Evolutionary conservation across 2,797 vertebrate species (phyloP).

Genomic region (Mastacembelus armatus): DNA sequence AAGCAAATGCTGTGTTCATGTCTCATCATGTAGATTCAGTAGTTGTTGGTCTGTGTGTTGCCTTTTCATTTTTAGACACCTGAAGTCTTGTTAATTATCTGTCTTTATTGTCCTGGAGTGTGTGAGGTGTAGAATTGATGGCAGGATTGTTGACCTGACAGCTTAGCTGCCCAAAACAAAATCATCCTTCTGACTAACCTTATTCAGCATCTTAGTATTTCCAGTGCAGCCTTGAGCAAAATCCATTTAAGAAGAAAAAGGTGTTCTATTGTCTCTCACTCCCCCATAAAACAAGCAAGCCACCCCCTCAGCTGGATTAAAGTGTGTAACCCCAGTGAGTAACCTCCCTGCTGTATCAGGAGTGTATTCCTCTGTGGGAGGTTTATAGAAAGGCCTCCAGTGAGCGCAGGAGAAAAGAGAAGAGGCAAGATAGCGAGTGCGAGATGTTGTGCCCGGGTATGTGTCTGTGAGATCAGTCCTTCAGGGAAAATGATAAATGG

Average conservation of each 20-base stretch:
- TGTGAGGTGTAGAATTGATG: too few relatives aligned
- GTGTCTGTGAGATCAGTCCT: slow-evolving; percentile 30
- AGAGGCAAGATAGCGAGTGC: not conserved
- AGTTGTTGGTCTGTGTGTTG: too few relatives aligned
- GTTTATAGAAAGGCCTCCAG: not conserved
- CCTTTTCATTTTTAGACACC: too few relatives aligned
- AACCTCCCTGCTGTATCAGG: not conserved
- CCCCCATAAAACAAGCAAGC: not conserved
- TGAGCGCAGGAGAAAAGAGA: not conserved
- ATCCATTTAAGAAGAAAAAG: not conserved
- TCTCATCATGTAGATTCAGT: too few relatives aligned
- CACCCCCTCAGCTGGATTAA: slow-evolving; percentile 1
- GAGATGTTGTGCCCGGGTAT: not conserved
- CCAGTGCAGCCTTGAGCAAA: not conserved
- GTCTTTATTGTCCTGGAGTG: too few relatives aligned
- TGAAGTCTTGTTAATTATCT: too few relatives aligned
- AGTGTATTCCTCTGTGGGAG: slow-evolving; percentile 30
- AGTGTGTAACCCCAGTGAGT: not conserved
- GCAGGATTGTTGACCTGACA: too few relatives aligned
- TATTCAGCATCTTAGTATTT: not conserved
- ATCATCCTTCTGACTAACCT: not conserved
- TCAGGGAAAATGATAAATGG: slow-evolving; percentile 40
- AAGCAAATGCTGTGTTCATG: too few relatives aligned
- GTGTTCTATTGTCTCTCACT: not conserved
- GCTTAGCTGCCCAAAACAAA: too few relatives aligned